Evolutionary conservation across 1,140 invertebrate species (phyloP).

Genomic region (Heterodera schachtii): DNA sequence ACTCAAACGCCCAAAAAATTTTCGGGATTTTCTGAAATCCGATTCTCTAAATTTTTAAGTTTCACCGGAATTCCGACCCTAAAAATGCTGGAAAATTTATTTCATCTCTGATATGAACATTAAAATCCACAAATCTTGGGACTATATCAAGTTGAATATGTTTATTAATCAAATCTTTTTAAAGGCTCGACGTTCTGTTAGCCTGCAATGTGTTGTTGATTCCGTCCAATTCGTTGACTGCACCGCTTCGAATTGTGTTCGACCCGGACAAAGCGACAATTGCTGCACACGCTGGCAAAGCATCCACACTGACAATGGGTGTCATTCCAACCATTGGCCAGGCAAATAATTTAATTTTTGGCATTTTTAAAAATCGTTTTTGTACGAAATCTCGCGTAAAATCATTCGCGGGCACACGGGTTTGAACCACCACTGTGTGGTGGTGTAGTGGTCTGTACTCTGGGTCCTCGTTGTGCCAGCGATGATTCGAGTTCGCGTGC

Average conservation of each 20-base stretch:
- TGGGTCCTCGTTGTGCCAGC: too few relatives aligned
- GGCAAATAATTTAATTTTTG: background rate
- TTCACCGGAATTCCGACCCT: too few relatives aligned
- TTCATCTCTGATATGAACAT: background rate
- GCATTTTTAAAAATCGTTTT: too few relatives aligned
- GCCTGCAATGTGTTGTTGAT: conserved; percentile 38
- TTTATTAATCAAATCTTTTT: background rate
- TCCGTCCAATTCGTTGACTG: background rate
- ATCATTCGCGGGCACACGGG: too few relatives aligned
- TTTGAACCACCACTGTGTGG: too few relatives aligned
- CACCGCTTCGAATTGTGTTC: conserved; percentile 7
- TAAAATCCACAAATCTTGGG: background rate
- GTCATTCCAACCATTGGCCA: conserved; percentile 34
- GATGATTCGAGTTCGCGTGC: too few relatives aligned
- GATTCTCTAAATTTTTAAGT: too few relatives aligned
- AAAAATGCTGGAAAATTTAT: too few relatives aligned
- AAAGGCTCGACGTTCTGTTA: conserved; percentile 47
- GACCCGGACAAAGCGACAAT: conserved; percentile 27
- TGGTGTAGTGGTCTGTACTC: too few relatives aligned
- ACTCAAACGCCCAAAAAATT: too few relatives aligned
- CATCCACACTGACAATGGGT: conserved; percentile 17
- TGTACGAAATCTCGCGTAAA: too few relatives aligned
- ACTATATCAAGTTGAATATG: background rate
- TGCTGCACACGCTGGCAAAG: conserved; percentile 7
- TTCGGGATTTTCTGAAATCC: too few relatives aligned